These are phyloP conservation scores for Pterostichus niger DNA, from an alignment of 2,888 invertebrate species.

Conservation along the genomic window DNA sequence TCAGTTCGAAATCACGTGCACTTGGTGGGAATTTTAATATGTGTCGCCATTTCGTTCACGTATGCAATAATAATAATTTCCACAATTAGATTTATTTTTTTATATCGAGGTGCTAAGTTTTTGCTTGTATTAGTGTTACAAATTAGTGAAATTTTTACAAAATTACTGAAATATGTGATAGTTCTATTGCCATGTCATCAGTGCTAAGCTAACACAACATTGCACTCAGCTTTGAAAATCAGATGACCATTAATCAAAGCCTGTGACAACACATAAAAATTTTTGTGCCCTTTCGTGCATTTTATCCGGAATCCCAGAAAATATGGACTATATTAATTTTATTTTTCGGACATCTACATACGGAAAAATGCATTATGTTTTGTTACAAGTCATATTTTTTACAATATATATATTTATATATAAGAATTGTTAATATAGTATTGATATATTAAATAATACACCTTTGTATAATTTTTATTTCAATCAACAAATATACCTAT, in stretches of 20 bases:
- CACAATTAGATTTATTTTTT: neutral
- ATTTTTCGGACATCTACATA: neutral
- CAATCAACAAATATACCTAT: no score
- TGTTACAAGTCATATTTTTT: neutral
- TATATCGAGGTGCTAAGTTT: neutral
- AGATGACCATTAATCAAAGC: conserved; percentile 64
- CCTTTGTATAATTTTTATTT: no score
- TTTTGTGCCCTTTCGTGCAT: conserved; percentile 46
- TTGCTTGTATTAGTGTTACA: neutral
- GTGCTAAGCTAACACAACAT: conserved; percentile 57
- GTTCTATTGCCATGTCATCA: conserved; percentile 57
- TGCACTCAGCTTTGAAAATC: conserved; percentile 63
- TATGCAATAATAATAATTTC: neutral
- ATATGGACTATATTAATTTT: conserved; percentile 42
- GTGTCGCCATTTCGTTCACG: conserved; percentile 62
- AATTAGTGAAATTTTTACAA: conserved; percentile 19
- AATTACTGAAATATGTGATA: conserved; percentile 46
- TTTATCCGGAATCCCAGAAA: conserved; percentile 42
- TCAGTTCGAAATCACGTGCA: conserved; percentile 11
- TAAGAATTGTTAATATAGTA: no score
- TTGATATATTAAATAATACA: no score
- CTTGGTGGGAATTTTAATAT: conserved; percentile 59
- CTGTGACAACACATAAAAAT: conserved; percentile 57
- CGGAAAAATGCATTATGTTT: neutral
- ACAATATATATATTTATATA: no score